Percentiles rank a stretch among this genome's conserved stretches.
Conservation (phyloP, 1,140 invertebrate species). For the Drosophila lini region DNA sequence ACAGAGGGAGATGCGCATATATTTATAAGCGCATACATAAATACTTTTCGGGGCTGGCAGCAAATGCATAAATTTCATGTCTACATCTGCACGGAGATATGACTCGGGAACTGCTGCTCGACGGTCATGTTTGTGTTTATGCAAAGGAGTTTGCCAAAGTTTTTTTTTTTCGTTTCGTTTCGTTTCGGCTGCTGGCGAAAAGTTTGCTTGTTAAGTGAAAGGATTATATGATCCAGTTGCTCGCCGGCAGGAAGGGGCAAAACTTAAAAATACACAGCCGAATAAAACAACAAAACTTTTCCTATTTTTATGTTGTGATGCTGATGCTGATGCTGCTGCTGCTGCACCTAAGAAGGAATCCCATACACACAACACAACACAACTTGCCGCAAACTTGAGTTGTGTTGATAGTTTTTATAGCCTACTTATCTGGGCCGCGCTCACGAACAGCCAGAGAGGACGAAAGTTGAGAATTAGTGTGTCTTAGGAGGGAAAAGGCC, state of each 20-base stretch:
- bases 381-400: constrained; percentile 68
- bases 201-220: constrained; percentile 83
- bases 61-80: constrained; percentile 78
- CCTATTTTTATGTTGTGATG: constrained; percentile 78
- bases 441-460: constrained; percentile 36
- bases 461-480: constrained; percentile 68
- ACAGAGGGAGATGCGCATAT: constrained; percentile 61
- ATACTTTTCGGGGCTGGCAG: constrained; percentile 76
- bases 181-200: constrained; percentile 73
- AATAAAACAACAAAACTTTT: constrained; percentile 69
- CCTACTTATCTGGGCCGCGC: constrained; percentile 64
- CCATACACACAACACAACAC: constrained; percentile 37
- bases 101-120: constrained; percentile 56
- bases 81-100: constrained; percentile 52
- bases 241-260: constrained; percentile 11
- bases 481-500: constrained; percentile 49
- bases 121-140: constrained; percentile 73
- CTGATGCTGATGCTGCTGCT: constrained; percentile 57
- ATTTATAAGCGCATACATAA: constrained; percentile 82
- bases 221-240: constrained; percentile 77
- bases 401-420: constrained; percentile 82
- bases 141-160: constrained; percentile 72
- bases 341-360: constrained; percentile 51
- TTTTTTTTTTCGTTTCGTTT: constrained; percentile 38
- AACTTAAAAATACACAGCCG: constrained; percentile 72